Conservation (phyloP, 1,140 invertebrate genomes). For the Linepithema humile region DNA sequence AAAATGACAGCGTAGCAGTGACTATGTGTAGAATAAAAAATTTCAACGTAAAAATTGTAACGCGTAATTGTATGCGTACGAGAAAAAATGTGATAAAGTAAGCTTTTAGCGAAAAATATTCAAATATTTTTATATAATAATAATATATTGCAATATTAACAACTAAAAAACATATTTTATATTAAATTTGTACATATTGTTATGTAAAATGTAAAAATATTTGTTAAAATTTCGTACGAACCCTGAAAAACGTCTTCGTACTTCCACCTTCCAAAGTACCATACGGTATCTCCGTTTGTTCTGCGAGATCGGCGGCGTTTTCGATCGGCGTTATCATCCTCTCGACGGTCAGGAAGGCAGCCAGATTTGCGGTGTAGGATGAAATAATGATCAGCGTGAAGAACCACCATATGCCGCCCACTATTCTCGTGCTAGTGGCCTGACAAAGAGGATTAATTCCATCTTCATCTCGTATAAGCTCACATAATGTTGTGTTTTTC, state of each 20-base stretch:
- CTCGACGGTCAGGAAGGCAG: slow-evolving; percentile 98
- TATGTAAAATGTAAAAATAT: background rate
- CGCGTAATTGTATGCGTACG: too few species aligned
- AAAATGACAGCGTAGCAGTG: too few species aligned
- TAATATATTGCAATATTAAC: background rate
- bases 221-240: slow-evolving; percentile 81
- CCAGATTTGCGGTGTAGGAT: slow-evolving; percentile 98
- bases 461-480: slow-evolving; percentile 27
- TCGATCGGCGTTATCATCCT: slow-evolving; percentile 98
- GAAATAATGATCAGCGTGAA: slow-evolving; percentile 99
- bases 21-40: too few species aligned
- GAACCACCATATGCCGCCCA: slow-evolving; percentile 99
- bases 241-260: slow-evolving; percentile 98
- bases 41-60: background rate
- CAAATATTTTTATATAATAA: background rate
- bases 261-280: slow-evolving; percentile 96
- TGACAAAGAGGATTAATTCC: slow-evolving; percentile 83
- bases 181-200: too few species aligned
- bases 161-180: background rate
- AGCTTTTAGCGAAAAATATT: background rate
- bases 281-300: slow-evolving; percentile 97
- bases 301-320: slow-evolving; percentile 96
- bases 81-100: background rate
- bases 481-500: background rate
- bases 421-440: slow-evolving; percentile 97